These are phyloP conservation scores for Stegodyphus dumicola DNA, from an alignment of 1,140 invertebrate species.

Conservation along the genomic window DNA sequence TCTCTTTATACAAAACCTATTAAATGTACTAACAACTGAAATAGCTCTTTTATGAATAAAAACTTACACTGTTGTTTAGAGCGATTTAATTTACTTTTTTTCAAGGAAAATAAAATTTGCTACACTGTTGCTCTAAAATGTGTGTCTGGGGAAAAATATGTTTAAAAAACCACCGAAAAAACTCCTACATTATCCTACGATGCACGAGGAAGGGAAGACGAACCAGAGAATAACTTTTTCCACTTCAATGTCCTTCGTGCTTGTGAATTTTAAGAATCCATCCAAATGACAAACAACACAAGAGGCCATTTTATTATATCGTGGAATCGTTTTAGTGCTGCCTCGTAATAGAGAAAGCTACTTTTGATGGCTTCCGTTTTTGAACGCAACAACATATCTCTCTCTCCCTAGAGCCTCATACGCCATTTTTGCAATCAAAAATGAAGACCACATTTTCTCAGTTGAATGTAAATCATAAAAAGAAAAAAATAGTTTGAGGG, in stretches of 20 bases:
- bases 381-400: background rate
- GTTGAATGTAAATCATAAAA: background rate
- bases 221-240: background rate
- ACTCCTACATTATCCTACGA: too few relatives aligned
- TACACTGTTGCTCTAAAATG: too few relatives aligned
- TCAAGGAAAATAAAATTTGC: too few relatives aligned
- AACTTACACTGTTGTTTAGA: too few relatives aligned
- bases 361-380: conserved; percentile 1
- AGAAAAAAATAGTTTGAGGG: background rate
- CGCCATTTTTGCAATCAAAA: conserved; percentile 28
- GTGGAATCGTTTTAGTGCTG: conserved; percentile 10
- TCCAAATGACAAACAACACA: conserved; percentile 13
- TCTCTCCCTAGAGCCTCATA: conserved; percentile 7
- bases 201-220: too few relatives aligned
- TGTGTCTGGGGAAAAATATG: too few relatives aligned
- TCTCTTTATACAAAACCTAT: too few relatives aligned
- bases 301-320: conserved; percentile 26
- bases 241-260: conserved; percentile 1
- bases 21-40: too few relatives aligned
- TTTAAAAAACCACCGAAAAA: too few relatives aligned
- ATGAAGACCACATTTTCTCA: background rate
- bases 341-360: conserved; percentile 17
- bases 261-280: background rate
- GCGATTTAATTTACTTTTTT: too few relatives aligned
- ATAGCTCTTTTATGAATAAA: too few relatives aligned